Conservation (phyloP, 2,797 vertebrate species). For the Acomys russatus region DNA sequence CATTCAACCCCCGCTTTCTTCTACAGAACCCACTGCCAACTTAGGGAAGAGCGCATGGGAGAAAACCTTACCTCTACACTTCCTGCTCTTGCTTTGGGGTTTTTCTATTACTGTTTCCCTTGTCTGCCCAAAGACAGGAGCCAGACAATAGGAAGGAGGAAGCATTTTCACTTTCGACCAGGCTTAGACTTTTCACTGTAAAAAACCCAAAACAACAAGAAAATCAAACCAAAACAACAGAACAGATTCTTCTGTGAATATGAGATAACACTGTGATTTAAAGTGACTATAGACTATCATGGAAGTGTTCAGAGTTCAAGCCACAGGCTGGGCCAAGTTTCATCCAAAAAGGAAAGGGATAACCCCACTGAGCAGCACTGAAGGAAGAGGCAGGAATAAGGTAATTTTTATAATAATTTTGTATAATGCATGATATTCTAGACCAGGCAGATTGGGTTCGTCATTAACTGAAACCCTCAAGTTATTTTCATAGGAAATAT, state of each 20-base stretch:
- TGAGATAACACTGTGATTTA: background rate
- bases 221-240: no score
- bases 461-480: constrained; percentile 30
- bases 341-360: constrained; percentile 45
- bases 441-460: constrained; percentile 16
- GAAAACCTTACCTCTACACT: fast-evolving
- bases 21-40: background rate
- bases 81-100: background rate
- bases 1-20: fast-evolving
- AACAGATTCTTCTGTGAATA: constrained; percentile 48
- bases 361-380: background rate
- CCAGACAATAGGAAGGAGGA: background rate
- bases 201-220: background rate
- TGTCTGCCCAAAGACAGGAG: background rate
- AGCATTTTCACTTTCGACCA: constrained; percentile 20
- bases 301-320: constrained; percentile 27
- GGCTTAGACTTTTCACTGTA: constrained; percentile 27
- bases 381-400: constrained; percentile 24
- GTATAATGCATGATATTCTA: constrained; percentile 12
- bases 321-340: background rate
- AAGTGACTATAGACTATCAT: background rate
- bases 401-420: constrained; percentile 58
- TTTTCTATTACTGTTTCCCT: background rate
- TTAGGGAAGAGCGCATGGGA: background rate
- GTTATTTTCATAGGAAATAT: constrained; percentile 66